These are phyloP conservation scores for Neodiprion lecontei DNA, from an alignment of 1,140 invertebrate species.

Conservation along the genomic window DNA sequence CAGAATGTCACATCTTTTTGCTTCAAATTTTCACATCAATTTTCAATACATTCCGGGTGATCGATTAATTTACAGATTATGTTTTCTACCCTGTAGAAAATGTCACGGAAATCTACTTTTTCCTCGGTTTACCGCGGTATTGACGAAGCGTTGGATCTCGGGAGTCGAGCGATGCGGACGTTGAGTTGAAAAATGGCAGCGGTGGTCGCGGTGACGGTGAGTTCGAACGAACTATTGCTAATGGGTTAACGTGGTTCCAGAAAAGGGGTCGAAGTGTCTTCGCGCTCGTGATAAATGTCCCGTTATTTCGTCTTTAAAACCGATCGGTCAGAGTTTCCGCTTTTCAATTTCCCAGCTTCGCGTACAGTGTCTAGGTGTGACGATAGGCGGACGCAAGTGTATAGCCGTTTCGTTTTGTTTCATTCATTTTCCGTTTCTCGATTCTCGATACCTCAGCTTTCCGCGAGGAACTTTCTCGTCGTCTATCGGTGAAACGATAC, in stretches of 20 bases:
- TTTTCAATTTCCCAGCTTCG: no score
- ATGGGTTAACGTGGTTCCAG: not conserved
- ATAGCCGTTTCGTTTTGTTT: not conserved
- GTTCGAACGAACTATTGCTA: slow-evolving; percentile 7
- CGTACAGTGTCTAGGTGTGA: no score
- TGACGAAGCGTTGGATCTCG: not conserved
- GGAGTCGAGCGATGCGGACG: not conserved
- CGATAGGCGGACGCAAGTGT: no score
- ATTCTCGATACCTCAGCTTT: no score
- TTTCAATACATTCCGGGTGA: no score
- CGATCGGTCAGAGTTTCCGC: not conserved
- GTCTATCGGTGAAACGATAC: no score
- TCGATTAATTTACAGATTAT: no score
- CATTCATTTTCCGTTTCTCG: not conserved
- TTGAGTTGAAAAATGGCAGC: not conserved
- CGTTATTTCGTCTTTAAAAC: not conserved
- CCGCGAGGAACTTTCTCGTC: no score
- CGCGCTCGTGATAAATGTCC: not conserved
- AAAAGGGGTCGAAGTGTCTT: not conserved
- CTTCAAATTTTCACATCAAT: no score
- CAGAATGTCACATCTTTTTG: no score
- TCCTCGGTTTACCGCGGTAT: not conserved
- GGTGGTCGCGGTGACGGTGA: not conserved
- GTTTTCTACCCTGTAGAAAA: no score
- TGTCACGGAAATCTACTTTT: no score